Percentiles rank a stretch among this genome's conserved stretches.
Evolutionary conservation across 2,113 vertebrate genomes (phyloP).

Genomic region (Paedocypris sp.): DNA sequence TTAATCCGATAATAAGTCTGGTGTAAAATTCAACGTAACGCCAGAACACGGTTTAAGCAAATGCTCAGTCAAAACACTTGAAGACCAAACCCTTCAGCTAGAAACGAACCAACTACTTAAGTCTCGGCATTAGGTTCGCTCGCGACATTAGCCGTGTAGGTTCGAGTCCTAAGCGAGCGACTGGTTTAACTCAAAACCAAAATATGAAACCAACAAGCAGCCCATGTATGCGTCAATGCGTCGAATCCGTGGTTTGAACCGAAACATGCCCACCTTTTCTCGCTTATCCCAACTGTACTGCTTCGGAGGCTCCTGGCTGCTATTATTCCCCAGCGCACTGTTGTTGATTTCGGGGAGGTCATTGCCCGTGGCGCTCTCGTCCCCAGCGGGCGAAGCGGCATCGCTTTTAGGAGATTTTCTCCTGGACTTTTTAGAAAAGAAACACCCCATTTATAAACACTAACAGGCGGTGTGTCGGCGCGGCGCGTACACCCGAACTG

Average conservation of each 20-base stretch:
- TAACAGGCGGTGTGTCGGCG: not conserved
- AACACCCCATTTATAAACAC: conserved; percentile 59
- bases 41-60: not conserved
- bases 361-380: conserved; percentile 25
- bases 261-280: conserved; percentile 68
- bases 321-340: conserved; percentile 54
- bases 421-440: conserved; percentile 66
- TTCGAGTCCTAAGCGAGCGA: no score
- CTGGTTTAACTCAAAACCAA: no score
- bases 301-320: conserved; percentile 58
- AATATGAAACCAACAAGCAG: no score
- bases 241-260: no score
- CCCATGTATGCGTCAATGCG: no score
- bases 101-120: not conserved
- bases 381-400: conserved; percentile 39
- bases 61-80: no score
- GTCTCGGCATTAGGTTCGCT: not conserved
- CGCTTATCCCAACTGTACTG: conserved; percentile 76
- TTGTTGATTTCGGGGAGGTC: conserved; percentile 42
- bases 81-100: no score
- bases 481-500: not conserved
- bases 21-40: not conserved
- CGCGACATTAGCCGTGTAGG: not conserved
- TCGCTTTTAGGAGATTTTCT: conserved; percentile 58
- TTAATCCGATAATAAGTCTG: conserved; percentile 54